These are phyloP conservation scores for Epizoanthus scotinus DNA, from an alignment of 92 coral and sea anemone genomes.

Conservation along the genomic window DNA sequence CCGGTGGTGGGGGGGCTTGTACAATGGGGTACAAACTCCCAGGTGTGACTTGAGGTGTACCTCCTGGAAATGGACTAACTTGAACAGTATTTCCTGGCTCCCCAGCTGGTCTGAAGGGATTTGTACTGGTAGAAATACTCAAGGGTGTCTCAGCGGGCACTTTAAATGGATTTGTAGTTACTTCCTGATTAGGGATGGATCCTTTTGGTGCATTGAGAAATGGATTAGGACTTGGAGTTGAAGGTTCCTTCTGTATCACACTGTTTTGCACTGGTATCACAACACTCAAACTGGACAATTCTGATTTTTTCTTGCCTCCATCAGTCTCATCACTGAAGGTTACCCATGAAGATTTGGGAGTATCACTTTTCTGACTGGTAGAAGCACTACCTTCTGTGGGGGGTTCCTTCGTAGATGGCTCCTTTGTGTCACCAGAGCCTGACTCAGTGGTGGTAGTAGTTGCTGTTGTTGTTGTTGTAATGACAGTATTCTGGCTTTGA, in stretches of 20 bases:
- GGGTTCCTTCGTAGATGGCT: background rate
- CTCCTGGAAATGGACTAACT: constrained; percentile 47
- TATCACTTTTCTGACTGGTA: background rate
- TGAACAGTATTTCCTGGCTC: constrained; percentile 7
- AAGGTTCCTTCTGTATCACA: constrained; percentile 22
- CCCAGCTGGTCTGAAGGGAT: constrained; percentile 74
- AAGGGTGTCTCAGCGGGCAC: constrained; percentile 47
- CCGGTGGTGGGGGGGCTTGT: background rate
- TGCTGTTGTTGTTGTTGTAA: background rate
- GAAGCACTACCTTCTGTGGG: background rate
- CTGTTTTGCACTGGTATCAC: constrained; percentile 43
- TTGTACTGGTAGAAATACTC: constrained; percentile 57
- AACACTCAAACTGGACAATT: constrained; percentile 63
- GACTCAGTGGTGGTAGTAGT: constrained; percentile 3
- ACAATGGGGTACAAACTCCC: background rate
- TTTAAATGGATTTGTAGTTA: constrained; percentile 52
- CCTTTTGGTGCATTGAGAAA: constrained; percentile 60
- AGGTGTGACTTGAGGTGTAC: background rate
- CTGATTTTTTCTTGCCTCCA: constrained; percentile 11
- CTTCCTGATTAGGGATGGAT: constrained; percentile 33
- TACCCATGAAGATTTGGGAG: constrained; percentile 16
- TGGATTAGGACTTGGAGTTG: constrained; percentile 83
- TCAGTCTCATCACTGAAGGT: constrained; percentile 19
- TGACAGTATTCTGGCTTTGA: background rate
- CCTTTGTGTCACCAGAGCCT: background rate